Conservation (phyloP, 2,113 vertebrate genomes). For the Eira barbara region DNA sequence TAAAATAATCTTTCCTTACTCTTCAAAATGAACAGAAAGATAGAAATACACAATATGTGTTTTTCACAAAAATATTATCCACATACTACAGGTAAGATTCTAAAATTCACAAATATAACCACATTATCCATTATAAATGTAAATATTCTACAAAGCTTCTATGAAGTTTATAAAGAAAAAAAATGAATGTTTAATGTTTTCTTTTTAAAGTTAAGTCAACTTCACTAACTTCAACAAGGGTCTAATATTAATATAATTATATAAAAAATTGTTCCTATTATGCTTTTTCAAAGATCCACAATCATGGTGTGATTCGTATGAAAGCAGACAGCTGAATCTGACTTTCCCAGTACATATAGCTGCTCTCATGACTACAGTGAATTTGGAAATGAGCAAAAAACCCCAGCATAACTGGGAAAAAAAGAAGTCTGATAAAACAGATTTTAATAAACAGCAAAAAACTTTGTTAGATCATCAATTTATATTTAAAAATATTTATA, state of each 20-base stretch:
- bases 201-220: not conserved
- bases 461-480: not conserved
- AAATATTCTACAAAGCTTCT: not conserved
- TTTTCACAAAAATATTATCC: not conserved
- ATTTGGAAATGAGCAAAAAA: not conserved
- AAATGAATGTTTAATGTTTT: not conserved
- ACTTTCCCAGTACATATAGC: not conserved
- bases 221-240: not conserved
- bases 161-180: not conserved
- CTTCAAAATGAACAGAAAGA: not conserved
- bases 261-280: not conserved
- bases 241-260: not conserved
- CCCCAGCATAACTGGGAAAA: not conserved
- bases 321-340: not conserved
- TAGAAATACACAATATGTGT: not conserved
- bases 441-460: not conserved
- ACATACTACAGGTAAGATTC: not conserved
- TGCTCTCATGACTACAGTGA: not conserved
- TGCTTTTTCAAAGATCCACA: not conserved
- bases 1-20: not conserved
- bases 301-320: not conserved
- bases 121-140: not conserved
- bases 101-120: slow-evolving; percentile 14
- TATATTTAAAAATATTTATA: not conserved
- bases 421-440: not conserved